Base-by-base conservation (phyloP, 2,113 vertebrate species). In the Cisticola juncidis region DNA sequence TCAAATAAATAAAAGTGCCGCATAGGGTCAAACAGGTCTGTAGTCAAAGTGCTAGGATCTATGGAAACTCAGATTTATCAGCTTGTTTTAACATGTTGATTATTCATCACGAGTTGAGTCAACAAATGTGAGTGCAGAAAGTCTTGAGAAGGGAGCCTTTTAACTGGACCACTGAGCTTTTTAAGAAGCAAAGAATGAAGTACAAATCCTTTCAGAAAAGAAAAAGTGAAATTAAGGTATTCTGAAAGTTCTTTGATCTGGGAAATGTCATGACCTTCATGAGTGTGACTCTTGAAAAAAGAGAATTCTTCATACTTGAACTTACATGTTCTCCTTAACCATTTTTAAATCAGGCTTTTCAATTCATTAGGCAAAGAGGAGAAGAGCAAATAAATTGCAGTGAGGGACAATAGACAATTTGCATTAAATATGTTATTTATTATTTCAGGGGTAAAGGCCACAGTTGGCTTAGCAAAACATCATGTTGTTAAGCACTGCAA, bases 101-200 rank as follows among this genome's bases (percentile, higher is more conserved):
- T 92, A 85, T 95, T 90, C 60, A 88, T 90, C 92, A 79, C 51
- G 77, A 84, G n/a, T n/a, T 77, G 31, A 48, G 45, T 91, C 73
- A 94, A 90, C 51, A 79, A 82, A 80, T 48, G 7, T 81, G 45
- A 72, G n/a, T 51, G 62, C 33, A 89, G 47, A 89, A 90, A 58
- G 47, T 58, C 33, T 69, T 83, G 47, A 54, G 68, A 62, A 56
- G 24, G 19, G 5, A 50, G 5, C 44, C 26, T 74, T 8, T 1
- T 76, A 86, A 78, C 16, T 90, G 53, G 10, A 44, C 81, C 92
- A 51, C 22, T 56, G 50, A 90, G 53, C 38, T 31, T 90, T 93
- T 82, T 66, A 64, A 79, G 22, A 79, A 31, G 33, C 17, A 68
- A 69, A 84, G 36, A 95, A 74, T 60, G 28, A 92, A 81, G 33